Evolutionary conservation across 1,140 invertebrate species (phyloP).

Genomic region (Brachionus koreanus): DNA sequence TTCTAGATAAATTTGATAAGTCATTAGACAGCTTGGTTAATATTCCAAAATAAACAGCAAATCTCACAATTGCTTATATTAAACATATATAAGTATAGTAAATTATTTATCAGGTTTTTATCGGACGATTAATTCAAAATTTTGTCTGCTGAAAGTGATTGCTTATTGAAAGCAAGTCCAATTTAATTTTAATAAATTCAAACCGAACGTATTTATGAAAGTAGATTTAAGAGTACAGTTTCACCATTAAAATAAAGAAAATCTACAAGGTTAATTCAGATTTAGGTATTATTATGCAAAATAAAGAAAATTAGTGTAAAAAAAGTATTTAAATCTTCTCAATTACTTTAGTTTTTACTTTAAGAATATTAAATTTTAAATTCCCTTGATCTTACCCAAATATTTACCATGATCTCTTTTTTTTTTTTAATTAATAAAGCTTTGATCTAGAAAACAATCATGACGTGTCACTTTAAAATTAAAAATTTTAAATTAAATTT

Average conservation of each 20-base stretch:
- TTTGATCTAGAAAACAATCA: not conserved
- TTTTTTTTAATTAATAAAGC: not conserved
- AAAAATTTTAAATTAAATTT: not conserved
- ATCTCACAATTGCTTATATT: not conserved
- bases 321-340: no score
- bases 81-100: not conserved
- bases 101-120: not conserved
- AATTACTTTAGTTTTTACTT: not conserved
- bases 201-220: no score
- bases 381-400: not conserved
- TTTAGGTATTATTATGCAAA: no score
- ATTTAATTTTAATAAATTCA: no score
- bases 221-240: no score
- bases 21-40: not conserved
- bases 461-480: not conserved
- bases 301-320: no score
- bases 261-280: no score
- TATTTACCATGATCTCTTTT: not conserved
- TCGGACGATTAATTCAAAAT: not conserved
- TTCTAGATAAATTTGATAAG: not conserved
- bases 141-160: not conserved
- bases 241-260: no score
- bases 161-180: no score
- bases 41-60: not conserved
- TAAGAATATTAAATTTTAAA: not conserved